Evolutionary conservation across 1,140 invertebrate genomes (phyloP), one percentile per base, ranked within the genome.

Genomic region (Stegodyphus mimosarum): DNA sequence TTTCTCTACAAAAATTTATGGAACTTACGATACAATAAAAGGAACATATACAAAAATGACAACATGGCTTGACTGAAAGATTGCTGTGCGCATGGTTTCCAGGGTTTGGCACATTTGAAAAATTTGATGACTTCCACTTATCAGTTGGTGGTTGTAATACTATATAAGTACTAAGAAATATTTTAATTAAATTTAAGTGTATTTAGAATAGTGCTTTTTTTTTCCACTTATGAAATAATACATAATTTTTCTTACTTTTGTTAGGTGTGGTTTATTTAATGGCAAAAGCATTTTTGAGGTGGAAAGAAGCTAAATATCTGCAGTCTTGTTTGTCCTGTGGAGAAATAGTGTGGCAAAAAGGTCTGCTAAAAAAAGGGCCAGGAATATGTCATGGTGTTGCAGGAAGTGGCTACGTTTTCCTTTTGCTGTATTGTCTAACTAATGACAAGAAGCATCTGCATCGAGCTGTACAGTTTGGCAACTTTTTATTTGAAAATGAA

Each of bases 371-470:
- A 87, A 97, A 97, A 91, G 96, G 96, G 0, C 94, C 95, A 55
- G 92, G 92, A 7, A 94, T 96, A 67, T 97, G 96, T 89, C 96
- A 97, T 90, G 96, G 96, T 1, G 92, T 97, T 6, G 94, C 95
- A 63, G 96, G 96, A 60, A 96, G 93, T 91, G 95, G 94, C 18
- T 97, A 96, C 90, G 95, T 95, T 0, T 96, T 96, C 89, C 90
- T 97, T 5, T 90, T 96, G 0, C 89, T 97, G 2, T 95, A 95
- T 88, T 92, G 95, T 83, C 90, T 97, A 53, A 96, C 95, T 17
- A 91, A 91, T 49, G 93, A 97, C 88, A 89, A 91, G 15, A 94
- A 93, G 88, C 93, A 96, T 90, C 91, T 96, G 10, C 92, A 95
- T 87, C 91, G 95, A 88, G 96, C 96, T 0, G 90, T 92, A 15